phyloP scores from a whole-genome alignment of 1,140 invertebrate species.

The Drosophila mayri region DNA sequence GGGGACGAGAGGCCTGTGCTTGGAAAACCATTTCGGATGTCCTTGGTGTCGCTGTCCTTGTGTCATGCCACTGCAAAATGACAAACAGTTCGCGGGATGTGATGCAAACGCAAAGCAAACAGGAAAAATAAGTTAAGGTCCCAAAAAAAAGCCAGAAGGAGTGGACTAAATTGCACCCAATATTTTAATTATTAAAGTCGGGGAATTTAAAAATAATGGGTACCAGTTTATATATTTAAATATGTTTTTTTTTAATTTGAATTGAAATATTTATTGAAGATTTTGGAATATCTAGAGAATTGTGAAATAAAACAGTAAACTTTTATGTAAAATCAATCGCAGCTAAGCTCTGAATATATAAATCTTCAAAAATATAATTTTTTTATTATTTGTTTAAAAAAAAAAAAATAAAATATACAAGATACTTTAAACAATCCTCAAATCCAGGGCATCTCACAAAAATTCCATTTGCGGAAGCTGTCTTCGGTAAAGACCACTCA shows the following conservation, averaged over 20 bases:
- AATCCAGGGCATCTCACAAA: slow-evolving; percentile 7
- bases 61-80: slow-evolving; percentile 72
- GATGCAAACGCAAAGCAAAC: slow-evolving; percentile 28
- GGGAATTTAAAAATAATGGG: background rate
- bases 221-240: background rate
- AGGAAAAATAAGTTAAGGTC: slow-evolving; percentile 16
- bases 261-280: background rate
- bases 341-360: accelerated
- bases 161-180: slow-evolving; percentile 12
- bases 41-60: slow-evolving; percentile 54
- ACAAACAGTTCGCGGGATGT: slow-evolving; percentile 69
- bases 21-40: slow-evolving; percentile 70
- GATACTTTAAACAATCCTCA: background rate
- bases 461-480: slow-evolving; percentile 48
- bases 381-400: too few species aligned
- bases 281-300: background rate
- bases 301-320: accelerated
- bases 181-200: background rate
- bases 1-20: slow-evolving; percentile 24
- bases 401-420: background rate
- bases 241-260: background rate
- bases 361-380: background rate
- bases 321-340: background rate
- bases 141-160: background rate
- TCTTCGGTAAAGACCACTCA: slow-evolving; percentile 34